These are phyloP conservation scores for Corythornis vintsioides DNA, from an alignment of 2,113 vertebrate genomes.

Conservation along the genomic window DNA sequence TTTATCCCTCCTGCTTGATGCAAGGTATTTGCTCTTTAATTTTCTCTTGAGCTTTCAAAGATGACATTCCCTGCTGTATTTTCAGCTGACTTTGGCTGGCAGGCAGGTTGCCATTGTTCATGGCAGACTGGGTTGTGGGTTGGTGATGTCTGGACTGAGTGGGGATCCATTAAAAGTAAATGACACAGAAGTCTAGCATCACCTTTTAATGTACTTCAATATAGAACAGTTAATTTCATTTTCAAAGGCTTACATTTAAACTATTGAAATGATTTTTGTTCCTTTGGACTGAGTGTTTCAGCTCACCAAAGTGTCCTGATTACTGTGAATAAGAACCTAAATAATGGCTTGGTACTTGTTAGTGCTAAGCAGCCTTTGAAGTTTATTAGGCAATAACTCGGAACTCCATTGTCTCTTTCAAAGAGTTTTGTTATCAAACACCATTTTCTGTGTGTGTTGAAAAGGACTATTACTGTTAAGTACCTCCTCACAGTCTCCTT, in stretches of 20 bases:
- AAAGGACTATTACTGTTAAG: not conserved
- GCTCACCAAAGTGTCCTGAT: not conserved
- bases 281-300: not conserved
- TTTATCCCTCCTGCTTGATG: conserved; percentile 93
- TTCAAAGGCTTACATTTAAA: not conserved
- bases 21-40: conserved; percentile 83
- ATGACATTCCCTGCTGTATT: not conserved
- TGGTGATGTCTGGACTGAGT: not conserved
- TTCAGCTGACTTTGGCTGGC: not conserved
- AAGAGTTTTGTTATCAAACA: not conserved
- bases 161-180: not conserved
- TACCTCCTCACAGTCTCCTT: not conserved
- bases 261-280: not conserved
- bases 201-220: not conserved
- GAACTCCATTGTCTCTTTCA: not conserved
- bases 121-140: not conserved
- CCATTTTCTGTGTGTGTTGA: not conserved
- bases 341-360: not conserved
- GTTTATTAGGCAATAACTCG: not conserved
- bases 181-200: not conserved
- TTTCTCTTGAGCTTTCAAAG: not conserved
- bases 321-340: not conserved
- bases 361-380: not conserved
- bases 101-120: not conserved
- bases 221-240: not conserved